Conservation (phyloP, 1,140 invertebrate genomes). For the Lepidurus packardi region DNA sequence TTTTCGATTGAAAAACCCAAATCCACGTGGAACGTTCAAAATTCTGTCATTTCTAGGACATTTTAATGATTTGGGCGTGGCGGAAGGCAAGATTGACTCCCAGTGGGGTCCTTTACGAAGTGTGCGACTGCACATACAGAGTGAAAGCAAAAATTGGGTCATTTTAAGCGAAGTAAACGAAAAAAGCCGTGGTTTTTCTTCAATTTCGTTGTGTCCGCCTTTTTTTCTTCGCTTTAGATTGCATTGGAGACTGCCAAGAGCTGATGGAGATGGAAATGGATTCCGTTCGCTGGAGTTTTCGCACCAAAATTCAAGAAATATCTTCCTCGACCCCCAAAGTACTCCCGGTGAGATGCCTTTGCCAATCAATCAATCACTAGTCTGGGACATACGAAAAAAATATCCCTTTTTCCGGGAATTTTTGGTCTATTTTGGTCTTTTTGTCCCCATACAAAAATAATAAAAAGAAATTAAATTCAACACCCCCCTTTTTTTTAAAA, state of each 20-base stretch:
- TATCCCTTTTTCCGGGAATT: too few relatives aligned
- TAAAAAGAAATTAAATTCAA: too few relatives aligned
- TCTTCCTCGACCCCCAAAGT: neutral
- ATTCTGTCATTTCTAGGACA: constrained; percentile 46
- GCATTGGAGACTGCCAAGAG: neutral
- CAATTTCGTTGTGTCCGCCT: neutral
- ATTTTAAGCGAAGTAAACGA: constrained; percentile 76
- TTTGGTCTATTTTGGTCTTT: too few relatives aligned
- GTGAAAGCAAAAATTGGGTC: constrained; percentile 80
- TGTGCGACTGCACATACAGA: constrained; percentile 68
- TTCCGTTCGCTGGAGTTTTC: neutral
- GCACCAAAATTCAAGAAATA: neutral
- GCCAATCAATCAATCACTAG: constrained; percentile 12
- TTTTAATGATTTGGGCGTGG: constrained; percentile 72
- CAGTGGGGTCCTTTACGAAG: constrained; percentile 60
- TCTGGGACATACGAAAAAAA: neutral
- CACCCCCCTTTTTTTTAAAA: too few relatives aligned
- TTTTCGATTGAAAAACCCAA: constrained; percentile 25
- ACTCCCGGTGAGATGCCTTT: constrained; percentile 2
- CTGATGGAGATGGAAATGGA: neutral
- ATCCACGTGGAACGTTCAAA: constrained; percentile 35
- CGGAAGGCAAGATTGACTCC: constrained; percentile 61
- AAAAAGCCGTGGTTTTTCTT: neutral
- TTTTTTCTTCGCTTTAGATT: neutral
- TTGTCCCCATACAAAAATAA: too few relatives aligned